Evolutionary conservation across 2,113 vertebrate genomes (phyloP).

Genomic region (Semnornis frantzii): DNA sequence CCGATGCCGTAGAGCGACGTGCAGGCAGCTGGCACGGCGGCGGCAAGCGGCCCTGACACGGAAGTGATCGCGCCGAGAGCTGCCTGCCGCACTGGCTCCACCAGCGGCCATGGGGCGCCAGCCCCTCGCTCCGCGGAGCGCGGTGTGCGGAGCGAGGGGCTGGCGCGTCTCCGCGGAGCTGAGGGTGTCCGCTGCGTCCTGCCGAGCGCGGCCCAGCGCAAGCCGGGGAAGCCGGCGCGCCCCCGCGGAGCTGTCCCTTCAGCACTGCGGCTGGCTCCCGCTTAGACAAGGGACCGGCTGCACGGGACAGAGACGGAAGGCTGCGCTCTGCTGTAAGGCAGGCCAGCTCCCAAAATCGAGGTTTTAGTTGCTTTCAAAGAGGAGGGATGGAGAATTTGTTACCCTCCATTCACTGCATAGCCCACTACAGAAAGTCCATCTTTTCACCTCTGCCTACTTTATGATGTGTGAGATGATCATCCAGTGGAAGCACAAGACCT

Average conservation of each 20-base stretch:
- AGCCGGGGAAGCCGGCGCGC: background rate
- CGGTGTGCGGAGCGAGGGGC: background rate
- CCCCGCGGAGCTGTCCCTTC: constrained; percentile 72
- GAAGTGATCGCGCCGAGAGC: constrained; percentile 27
- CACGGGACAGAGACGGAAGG: accelerated
- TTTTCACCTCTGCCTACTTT: background rate
- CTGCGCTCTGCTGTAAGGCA: background rate
- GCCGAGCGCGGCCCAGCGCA: too few species aligned
- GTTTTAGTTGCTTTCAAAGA: background rate
- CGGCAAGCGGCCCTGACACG: constrained; percentile 26
- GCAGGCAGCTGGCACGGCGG: background rate
- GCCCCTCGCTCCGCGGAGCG: background rate
- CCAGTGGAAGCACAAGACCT: background rate
- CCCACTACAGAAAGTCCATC: background rate
- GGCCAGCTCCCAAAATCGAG: background rate
- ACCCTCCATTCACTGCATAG: background rate
- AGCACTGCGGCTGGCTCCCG: constrained; percentile 19
- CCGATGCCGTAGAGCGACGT: background rate
- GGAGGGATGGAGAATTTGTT: background rate
- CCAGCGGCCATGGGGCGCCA: background rate
- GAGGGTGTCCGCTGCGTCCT: too few species aligned
- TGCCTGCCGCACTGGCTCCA: background rate
- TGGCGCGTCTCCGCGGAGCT: background rate
- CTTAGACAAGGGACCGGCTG: too few species aligned
- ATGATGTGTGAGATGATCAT: accelerated